Evolutionary conservation across 2,113 vertebrate species (phyloP).

Genomic region (Sisor rabdophorus): DNA sequence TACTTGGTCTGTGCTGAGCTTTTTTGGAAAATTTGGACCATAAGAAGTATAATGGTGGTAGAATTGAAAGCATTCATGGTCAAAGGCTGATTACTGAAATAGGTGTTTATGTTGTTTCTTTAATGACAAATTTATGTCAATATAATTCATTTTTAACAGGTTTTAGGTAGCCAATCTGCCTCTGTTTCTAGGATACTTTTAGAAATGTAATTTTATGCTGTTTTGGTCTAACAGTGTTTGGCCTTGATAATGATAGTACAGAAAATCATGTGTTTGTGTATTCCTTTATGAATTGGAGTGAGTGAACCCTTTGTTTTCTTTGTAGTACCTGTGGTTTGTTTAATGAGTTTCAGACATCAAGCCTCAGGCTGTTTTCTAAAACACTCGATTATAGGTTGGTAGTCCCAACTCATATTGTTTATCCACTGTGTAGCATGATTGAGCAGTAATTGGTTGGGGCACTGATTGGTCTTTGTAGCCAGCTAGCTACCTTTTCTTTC

Average conservation of each 20-base stretch:
- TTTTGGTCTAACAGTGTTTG: neutral
- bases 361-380: conserved; percentile 29
- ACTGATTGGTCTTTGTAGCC: neutral
- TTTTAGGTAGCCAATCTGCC: neutral
- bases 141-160: no score
- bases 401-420: conserved; percentile 59
- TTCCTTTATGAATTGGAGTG: neutral
- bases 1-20: neutral
- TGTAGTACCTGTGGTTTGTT: neutral
- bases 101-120: no score
- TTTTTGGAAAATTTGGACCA: neutral
- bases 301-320: neutral
- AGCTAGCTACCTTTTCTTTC: neutral
- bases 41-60: neutral
- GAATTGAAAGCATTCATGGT: neutral
- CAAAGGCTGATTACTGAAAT: no score
- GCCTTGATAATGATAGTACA: neutral
- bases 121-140: no score
- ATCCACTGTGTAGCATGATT: conserved; percentile 57
- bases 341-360: conserved; percentile 26
- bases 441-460: conserved; percentile 57
- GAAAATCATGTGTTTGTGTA: neutral
- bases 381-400: conserved; percentile 56
- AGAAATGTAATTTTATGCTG: neutral
- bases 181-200: neutral